phyloP scores from a whole-genome alignment of 2,113 vertebrate genomes.

The Tetraodon nigroviridis region DNA sequence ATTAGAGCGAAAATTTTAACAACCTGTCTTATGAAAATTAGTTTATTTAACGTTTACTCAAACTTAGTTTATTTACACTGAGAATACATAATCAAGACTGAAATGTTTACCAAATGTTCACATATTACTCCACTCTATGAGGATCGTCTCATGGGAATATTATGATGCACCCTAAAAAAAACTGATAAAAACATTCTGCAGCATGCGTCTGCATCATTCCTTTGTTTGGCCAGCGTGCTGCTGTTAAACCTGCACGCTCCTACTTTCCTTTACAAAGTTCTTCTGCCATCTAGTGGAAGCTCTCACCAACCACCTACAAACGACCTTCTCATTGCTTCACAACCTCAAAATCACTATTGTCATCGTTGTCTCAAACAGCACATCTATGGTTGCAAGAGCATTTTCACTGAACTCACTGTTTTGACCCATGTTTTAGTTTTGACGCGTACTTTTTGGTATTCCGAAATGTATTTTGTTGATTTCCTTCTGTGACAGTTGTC shows the following conservation, averaged over 20 bases:
- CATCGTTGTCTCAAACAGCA: no score
- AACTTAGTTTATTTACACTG: slow-evolving; percentile 1
- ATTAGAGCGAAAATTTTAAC: no score
- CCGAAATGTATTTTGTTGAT: no score
- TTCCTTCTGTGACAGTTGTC: neutral
- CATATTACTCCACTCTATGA: neutral
- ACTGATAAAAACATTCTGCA: neutral
- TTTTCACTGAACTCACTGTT: no score
- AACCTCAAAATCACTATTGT: no score
- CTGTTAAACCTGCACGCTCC: slow-evolving; percentile 3
- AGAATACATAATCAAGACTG: neutral
- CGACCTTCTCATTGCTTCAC: no score
- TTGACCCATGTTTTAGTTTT: no score
- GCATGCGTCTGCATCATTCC: neutral
- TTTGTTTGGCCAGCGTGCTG: slow-evolving; percentile 10
- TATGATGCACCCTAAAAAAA: neutral
- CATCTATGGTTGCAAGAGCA: no score
- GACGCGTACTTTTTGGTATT: neutral
- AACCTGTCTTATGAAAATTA: no score
- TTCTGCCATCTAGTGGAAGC: slow-evolving; percentile 59
- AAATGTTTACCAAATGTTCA: neutral
- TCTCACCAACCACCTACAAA: neutral
- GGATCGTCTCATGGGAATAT: no score
- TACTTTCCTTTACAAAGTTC: slow-evolving; percentile 9
- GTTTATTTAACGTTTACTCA: neutral